Percentiles rank a stretch among this genome's conserved stretches.
Evolutionary conservation across 2,797 vertebrate genomes (phyloP).

Genomic region (Spinibarbus caldwelli): DNA sequence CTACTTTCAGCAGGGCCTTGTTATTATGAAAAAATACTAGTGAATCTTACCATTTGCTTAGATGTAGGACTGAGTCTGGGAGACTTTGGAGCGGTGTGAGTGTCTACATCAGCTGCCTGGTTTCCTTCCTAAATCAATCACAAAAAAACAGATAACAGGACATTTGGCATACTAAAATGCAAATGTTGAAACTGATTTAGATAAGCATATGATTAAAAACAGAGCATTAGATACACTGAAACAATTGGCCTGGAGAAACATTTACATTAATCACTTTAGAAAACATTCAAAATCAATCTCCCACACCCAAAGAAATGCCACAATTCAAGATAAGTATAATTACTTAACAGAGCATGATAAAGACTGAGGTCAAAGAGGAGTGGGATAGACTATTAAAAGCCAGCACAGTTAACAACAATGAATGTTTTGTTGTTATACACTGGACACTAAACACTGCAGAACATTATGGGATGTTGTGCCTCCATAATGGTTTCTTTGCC

Average conservation of each 20-base stretch:
- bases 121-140: slow-evolving; percentile 67
- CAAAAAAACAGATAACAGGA: slow-evolving; percentile 6
- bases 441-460: neutral
- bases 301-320: neutral
- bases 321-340: neutral
- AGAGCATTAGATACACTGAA: neutral
- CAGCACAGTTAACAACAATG: neutral
- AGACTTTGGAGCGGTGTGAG: slow-evolving; percentile 54
- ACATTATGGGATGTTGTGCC: neutral
- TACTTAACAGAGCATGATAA: neutral
- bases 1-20: neutral
- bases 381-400: neutral
- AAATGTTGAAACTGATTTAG: neutral
- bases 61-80: slow-evolving; percentile 62
- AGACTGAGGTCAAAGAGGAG: neutral
- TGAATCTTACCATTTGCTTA: slow-evolving; percentile 67
- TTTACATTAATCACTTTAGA: neutral
- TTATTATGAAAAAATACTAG: neutral
- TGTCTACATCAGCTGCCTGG: slow-evolving; percentile 58
- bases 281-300: slow-evolving; percentile 13
- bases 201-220: neutral
- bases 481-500: neutral
- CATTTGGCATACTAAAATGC: neutral
- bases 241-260: neutral
- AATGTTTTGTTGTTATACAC: neutral